These are phyloP conservation scores for Drosophila grimshawi DNA, from an alignment of 1,140 invertebrate species.

Conservation along the genomic window DNA sequence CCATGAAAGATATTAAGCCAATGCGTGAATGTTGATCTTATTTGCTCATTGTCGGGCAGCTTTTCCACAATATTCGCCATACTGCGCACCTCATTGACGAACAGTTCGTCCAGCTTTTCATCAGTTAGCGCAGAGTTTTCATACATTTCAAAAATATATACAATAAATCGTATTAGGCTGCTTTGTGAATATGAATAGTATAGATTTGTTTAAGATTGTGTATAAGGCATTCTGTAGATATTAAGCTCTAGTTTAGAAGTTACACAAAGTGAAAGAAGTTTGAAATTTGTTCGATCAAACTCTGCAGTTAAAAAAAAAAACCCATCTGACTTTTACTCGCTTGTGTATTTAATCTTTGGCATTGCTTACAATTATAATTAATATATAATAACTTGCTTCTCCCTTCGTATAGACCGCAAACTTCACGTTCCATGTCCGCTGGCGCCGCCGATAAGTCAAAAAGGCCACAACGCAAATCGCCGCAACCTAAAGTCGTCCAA, in stretches of 20 bases:
- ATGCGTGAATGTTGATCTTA: constrained; percentile 48
- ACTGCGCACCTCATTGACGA: constrained; percentile 50
- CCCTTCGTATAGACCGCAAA: constrained; percentile 65
- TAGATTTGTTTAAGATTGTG: too few species aligned
- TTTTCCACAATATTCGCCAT: constrained; percentile 36
- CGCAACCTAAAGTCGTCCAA: constrained; percentile 26
- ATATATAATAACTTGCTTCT: not conserved
- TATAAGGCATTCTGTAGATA: too few species aligned
- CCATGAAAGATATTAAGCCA: constrained; percentile 64
- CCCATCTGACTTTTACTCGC: too few species aligned
- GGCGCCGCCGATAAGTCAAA: constrained; percentile 73
- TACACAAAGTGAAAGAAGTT: too few species aligned
- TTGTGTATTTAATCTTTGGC: too few species aligned
- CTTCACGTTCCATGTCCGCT: constrained; percentile 77
- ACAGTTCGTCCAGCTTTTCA: constrained; percentile 56
- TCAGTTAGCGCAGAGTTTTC: constrained; percentile 13
- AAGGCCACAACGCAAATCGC: constrained; percentile 39
- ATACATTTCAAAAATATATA: constrained; percentile 29
- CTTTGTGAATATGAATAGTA: not conserved
- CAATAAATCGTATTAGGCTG: not conserved
- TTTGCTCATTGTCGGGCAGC: constrained; percentile 23
- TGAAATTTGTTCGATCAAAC: too few species aligned
- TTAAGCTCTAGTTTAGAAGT: too few species aligned
- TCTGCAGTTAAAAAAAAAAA: too few species aligned
- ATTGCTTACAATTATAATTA: not conserved